Base-by-base conservation (phyloP, 2,888 invertebrate species). In the Acanthococcus lagerstroemiae region DNA sequence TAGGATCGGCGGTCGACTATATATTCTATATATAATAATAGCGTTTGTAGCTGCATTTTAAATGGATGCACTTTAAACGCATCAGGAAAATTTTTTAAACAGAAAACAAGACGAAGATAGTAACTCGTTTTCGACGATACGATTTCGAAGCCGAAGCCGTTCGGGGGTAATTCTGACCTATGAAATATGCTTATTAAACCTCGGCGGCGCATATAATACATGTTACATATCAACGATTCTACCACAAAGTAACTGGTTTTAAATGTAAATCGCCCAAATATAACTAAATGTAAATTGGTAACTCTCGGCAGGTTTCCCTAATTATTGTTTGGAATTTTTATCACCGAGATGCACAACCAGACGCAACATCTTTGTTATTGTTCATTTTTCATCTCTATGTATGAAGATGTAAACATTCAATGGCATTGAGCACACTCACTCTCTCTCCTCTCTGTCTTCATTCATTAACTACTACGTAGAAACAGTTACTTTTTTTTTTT, bases 241-340 rank as follows among this genome's bases (percentile, higher is more conserved):
- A 52, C 9, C 52, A 19, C 52, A 24, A 52, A 15, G 52, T 52
- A 52, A 52, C 52, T 52, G 52, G 52, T 52, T 52, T 52, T 21
- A 52, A 52, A 52, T 52, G 24, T 52, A 52, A 52, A 52, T 52
- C 52, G 52, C 24, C 52, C 22, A 52, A 22, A 52, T 52, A 22
- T 22, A 52, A 52, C 52, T 21, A 52, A 52, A 52, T 52, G 15
- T 52, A 52, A 52, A 52, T 22, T 52, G 52, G 52, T 52, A 22
- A 22, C 52, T 52, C 52, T 22, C 52, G 52, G 24, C 52, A 22
- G 52, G 52, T 52, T 52, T 52, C 24, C 12, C 12, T 52, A 21
- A 52, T 52, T 24, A 52, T 52, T 52, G 7, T 22, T 21, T 15
- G 52, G 52, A 22, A 52, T 21, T 15, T 22, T 48, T 48, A 19